Evolutionary conservation across 2,888 invertebrate species (phyloP).

Genomic region (Exephanes ischioxanthus): DNA sequence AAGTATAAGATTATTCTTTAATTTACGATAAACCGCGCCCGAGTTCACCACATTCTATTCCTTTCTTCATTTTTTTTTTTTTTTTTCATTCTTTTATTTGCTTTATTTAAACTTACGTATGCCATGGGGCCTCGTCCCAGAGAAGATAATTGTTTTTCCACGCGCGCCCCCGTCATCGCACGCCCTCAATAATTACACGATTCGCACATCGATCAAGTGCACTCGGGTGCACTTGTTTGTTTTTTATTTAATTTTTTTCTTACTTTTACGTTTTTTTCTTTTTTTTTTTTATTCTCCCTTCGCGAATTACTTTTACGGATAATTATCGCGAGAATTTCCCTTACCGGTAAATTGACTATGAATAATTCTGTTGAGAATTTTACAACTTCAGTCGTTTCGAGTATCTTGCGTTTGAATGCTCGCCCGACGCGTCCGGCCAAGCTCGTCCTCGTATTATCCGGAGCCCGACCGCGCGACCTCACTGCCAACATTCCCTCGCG

Average conservation of each 20-base stretch:
- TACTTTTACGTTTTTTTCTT: conserved; percentile 25
- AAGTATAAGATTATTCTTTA: conserved; percentile 56
- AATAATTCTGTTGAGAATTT: conserved; percentile 83
- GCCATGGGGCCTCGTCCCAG: conserved; percentile 28
- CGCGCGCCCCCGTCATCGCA: conserved; percentile 27
- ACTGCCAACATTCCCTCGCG: neutral
- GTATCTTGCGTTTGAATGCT: conserved; percentile 73
- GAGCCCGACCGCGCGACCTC: conserved; percentile 21
- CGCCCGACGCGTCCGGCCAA: conserved; percentile 53
- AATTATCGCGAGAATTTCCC: conserved; percentile 76
- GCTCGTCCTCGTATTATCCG: neutral
- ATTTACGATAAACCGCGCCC: conserved; percentile 65
- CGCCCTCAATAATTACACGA: conserved; percentile 67
- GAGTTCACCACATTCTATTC: conserved; percentile 59
- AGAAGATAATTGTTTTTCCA: conserved; percentile 28
- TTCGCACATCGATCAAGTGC: conserved; percentile 65
- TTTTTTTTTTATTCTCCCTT: conserved; percentile 33
- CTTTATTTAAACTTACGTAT: conserved; percentile 60
- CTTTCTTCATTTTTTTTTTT: conserved; percentile 34
- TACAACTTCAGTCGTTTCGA: conserved; percentile 82
- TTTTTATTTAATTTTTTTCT: conserved; percentile 36
- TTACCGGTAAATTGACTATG: conserved; percentile 84
- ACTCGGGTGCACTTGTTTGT: conserved; percentile 28
- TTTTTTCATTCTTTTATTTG: conserved; percentile 39
- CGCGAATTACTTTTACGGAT: conserved; percentile 71